Percentiles rank a stretch among this genome's conserved stretches.
Evolutionary conservation across 1,140 invertebrate species (phyloP).

Genomic region (Linepithema humile): DNA sequence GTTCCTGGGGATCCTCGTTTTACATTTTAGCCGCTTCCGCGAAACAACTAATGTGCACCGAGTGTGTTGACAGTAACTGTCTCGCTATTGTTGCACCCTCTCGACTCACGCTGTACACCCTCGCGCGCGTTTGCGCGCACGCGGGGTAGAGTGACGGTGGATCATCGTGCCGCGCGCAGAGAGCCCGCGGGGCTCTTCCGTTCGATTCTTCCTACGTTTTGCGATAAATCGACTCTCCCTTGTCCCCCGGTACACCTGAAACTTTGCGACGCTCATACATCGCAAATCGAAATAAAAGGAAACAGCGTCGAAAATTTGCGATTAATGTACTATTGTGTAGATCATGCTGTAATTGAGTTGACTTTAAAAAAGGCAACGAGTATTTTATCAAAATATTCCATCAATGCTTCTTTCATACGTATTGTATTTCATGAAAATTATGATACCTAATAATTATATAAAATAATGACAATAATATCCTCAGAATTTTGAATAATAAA

Average conservation of each 20-base stretch:
- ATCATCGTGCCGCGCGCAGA: conserved; percentile 65
- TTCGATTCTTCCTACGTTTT: conserved; percentile 69
- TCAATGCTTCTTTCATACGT: neutral
- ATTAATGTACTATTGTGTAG: neutral
- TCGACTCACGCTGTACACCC: conserved; percentile 39
- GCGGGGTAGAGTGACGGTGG: conserved; percentile 47
- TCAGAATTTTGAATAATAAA: neutral
- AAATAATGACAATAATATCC: neutral
- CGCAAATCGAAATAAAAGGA: conserved; percentile 24
- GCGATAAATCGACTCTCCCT: conserved; percentile 68
- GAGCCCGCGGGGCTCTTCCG: conserved; percentile 69
- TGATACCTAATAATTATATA: neutral
- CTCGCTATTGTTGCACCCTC: conserved; percentile 73
- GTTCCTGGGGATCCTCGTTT: conserved; percentile 75
- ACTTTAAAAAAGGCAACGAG: neutral
- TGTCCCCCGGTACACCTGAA: conserved; percentile 17
- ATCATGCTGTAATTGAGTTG: conserved; percentile 2
- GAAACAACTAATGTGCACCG: conserved; percentile 80
- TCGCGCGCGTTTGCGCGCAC: neutral
- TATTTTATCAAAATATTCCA: neutral
- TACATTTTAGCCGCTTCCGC: conserved; percentile 79
- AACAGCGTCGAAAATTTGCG: conserved; percentile 11
- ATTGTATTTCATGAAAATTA: neutral
- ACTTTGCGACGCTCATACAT: conserved; percentile 34
- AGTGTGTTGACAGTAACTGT: conserved; percentile 76